Conservation (phyloP, 2,113 vertebrate genomes). For the Calonectris borealis region DNA sequence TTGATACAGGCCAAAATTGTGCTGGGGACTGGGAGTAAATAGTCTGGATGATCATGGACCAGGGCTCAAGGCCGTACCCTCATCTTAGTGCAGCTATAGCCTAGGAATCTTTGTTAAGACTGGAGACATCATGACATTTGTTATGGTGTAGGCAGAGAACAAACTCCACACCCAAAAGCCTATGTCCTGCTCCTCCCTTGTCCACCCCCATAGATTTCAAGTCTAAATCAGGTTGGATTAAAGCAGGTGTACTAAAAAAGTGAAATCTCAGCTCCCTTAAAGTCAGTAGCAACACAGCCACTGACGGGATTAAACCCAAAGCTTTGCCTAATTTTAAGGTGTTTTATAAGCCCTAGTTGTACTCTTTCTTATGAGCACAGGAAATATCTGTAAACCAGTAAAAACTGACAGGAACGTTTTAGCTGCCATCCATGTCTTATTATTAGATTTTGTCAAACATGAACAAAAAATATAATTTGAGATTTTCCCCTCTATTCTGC, state of each 20-base stretch:
- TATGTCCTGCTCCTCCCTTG: background rate
- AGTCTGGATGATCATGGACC: background rate
- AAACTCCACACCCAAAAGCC: background rate
- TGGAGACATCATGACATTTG: background rate
- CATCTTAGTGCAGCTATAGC: background rate
- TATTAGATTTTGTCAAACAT: background rate
- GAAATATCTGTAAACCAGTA: background rate
- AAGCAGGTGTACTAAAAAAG: background rate
- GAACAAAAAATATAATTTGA: background rate
- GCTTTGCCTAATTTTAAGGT: background rate
- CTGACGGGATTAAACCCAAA: background rate
- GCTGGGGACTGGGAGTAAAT: background rate
- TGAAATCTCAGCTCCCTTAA: background rate
- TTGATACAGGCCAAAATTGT: background rate
- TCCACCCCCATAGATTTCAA: background rate
- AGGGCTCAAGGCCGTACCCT: background rate
- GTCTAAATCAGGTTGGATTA: background rate
- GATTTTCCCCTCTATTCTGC: rapidly evolving
- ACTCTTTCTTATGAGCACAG: background rate
- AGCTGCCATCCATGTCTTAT: background rate
- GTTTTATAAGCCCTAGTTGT: background rate
- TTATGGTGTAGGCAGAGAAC: background rate
- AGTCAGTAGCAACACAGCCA: background rate
- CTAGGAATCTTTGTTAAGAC: background rate
- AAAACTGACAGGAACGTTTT: background rate